These are phyloP conservation scores for Drosophila monieri DNA, from an alignment of 2,888 invertebrate genomes.

Conservation along the genomic window DNA sequence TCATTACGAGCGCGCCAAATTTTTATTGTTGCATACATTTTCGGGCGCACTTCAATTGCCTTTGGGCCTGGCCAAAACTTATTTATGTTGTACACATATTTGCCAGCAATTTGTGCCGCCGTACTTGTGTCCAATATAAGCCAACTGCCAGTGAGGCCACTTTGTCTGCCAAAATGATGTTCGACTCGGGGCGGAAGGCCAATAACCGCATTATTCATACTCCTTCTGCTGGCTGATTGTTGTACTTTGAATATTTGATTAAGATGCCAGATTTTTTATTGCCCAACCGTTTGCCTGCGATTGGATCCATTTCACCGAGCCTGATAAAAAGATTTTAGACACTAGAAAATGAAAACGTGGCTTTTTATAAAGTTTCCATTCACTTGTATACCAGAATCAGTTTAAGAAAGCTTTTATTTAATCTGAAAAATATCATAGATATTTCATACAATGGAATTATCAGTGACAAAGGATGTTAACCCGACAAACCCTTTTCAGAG, in stretches of 20 bases:
- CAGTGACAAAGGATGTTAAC: conserved; percentile 21
- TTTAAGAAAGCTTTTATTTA: not conserved
- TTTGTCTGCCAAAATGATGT: conserved; percentile 33
- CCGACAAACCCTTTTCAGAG: conserved; percentile 27
- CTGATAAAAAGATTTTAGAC: conserved; percentile 7
- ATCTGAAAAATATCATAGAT: not conserved
- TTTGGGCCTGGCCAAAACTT: conserved; percentile 36
- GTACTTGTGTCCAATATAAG: conserved; percentile 41
- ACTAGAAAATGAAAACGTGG: not conserved
- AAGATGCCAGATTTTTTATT: conserved; percentile 39
- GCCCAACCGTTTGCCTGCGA: conserved; percentile 13
- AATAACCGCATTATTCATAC: conserved; percentile 43
- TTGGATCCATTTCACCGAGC: not conserved
- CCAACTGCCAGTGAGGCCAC: conserved; percentile 39
- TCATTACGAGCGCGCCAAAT: conserved; percentile 54
- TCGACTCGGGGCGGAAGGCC: conserved; percentile 33
- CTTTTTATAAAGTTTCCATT: no score
- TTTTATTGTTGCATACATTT: conserved; percentile 65
- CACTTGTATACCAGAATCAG: no score
- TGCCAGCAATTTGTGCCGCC: conserved; percentile 66
- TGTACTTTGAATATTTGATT: conserved; percentile 49
- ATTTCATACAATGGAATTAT: conserved; percentile 28
- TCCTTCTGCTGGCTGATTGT: conserved; percentile 31
- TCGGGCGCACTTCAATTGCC: conserved; percentile 10
- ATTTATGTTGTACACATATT: conserved; percentile 72